Percentiles rank a stretch among this genome's conserved stretches.
Evolutionary conservation across 2,888 invertebrate genomes (phyloP).

Genomic region (Petrophora chlorosata): DNA sequence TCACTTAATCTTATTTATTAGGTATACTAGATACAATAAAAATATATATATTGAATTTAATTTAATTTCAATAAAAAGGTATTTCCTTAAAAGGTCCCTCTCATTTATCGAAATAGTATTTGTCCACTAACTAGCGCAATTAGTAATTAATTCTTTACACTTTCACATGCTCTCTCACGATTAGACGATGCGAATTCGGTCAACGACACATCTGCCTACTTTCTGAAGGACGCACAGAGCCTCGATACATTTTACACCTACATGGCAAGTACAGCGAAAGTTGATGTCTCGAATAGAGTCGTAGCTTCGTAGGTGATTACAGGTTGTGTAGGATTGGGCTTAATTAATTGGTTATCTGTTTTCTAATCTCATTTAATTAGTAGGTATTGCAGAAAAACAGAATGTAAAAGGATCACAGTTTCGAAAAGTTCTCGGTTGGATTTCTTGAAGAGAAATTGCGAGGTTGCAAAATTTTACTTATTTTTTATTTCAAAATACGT

Average conservation of each 20-base stretch:
- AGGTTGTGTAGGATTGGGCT: conserved; percentile 23
- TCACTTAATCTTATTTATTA: too few relatives aligned
- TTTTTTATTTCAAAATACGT: too few relatives aligned
- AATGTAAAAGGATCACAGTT: conserved; percentile 8
- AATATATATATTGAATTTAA: too few relatives aligned
- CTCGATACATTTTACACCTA: conserved; percentile 42
- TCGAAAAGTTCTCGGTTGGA: not conserved
- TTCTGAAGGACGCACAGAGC: conserved; percentile 51
- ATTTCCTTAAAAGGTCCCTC: too few relatives aligned
- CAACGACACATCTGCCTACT: conserved; percentile 66
- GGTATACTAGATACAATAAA: too few relatives aligned
- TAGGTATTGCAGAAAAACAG: conserved; percentile 17
- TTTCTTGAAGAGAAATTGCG: too few relatives aligned
- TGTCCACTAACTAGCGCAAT: conserved; percentile 58
- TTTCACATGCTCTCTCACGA: conserved; percentile 60
- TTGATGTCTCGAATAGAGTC: conserved; percentile 21
- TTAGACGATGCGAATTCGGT: conserved; percentile 54
- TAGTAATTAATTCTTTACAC: conserved; percentile 75
- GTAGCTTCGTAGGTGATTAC: conserved; percentile 18
- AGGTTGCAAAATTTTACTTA: too few relatives aligned
- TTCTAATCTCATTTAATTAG: conserved; percentile 26
- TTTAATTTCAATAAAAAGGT: too few relatives aligned
- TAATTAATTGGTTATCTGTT: conserved; percentile 26
- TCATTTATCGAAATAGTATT: conserved; percentile 46
- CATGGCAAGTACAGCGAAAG: conserved; percentile 25